Conservation (phyloP, 2,113 vertebrate species). For the Onychostruthus taczanowskii region DNA sequence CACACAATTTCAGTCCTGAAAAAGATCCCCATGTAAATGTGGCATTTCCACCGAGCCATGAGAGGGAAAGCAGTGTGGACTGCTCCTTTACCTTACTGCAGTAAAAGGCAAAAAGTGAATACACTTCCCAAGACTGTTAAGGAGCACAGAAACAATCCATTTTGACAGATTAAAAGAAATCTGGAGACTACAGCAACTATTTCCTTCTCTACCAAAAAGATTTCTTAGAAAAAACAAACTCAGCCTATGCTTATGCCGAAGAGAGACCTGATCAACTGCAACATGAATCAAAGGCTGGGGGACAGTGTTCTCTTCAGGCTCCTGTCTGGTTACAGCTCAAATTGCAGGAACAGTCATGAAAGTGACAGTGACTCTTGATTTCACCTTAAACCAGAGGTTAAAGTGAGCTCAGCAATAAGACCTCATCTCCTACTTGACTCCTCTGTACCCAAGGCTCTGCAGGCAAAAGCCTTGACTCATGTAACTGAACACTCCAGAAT, state of each 20-base stretch:
- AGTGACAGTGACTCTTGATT: neutral
- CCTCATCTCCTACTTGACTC: neutral
- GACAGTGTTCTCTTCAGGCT: neutral
- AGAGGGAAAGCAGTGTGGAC: neutral
- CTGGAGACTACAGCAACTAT: neutral
- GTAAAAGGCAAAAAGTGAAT: neutral
- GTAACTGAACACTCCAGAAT: neutral
- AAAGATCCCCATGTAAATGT: neutral
- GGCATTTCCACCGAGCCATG: neutral
- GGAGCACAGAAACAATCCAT: neutral
- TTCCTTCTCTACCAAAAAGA: neutral
- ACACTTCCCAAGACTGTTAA: neutral
- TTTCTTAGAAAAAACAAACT: neutral
- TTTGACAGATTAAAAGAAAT: neutral
- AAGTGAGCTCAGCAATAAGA: neutral
- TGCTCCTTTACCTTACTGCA: neutral
- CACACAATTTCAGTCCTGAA: fast-evolving
- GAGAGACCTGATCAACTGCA: neutral
- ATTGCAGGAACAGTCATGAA: neutral
- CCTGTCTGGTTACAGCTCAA: neutral
- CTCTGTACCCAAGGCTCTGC: neutral
- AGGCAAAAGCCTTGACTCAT: neutral
- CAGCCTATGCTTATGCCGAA: neutral
- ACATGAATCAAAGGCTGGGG: neutral
- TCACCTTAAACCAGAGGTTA: neutral